Base-by-base conservation (phyloP, 2,797 vertebrate genomes). In the Hyperoplus lanceolatus region DNA sequence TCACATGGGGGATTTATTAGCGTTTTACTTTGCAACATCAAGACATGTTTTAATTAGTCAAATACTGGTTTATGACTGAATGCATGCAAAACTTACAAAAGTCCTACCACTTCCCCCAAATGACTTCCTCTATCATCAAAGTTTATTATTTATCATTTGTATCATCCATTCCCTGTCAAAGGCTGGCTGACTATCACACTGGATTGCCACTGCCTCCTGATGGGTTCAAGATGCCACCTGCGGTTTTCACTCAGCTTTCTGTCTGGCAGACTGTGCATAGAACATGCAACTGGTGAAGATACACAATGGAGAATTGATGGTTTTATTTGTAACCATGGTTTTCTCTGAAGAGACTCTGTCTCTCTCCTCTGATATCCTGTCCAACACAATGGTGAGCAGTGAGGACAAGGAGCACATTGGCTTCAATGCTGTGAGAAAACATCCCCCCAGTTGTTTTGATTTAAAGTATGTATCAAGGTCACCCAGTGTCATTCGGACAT, bases 221-320 rank as follows among this genome's bases (percentile, higher is more conserved):
- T 56, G 36, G 42, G 53, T 65, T 42, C 42, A 9, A 43, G 12
- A 49, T 36, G 59, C 60, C 49, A 49, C 56, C 5, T 50, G 53
- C 4, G 5, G 29, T 58, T 54, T 66, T 46, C 49, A 48, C 12
- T 60, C 50, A 21, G 29, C 61, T 0, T 43, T 60, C 36, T 39
- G 4, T 21, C 50, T 16, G 49, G 36, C 13, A 15, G 29, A 50
- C 63, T 63, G 68, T 41, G 46, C 63, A 51, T 49, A 11, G 53
- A 59, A 53, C 16, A 57, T 69, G 36, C 48, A 36, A 73, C 64
- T 29, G 16, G 41, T 59, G 42, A 11, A 55, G 49, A n/a, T 11
- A 14, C 29, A 59, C 48, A 60, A 46, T n/a, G 15, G 58, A 53
- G 10, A 53, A 16, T 0, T 9, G 46, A 59, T 49, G 41, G 59